Evolutionary conservation across 2,797 vertebrate genomes (phyloP).

Genomic region (Anniella stebbinsi): DNA sequence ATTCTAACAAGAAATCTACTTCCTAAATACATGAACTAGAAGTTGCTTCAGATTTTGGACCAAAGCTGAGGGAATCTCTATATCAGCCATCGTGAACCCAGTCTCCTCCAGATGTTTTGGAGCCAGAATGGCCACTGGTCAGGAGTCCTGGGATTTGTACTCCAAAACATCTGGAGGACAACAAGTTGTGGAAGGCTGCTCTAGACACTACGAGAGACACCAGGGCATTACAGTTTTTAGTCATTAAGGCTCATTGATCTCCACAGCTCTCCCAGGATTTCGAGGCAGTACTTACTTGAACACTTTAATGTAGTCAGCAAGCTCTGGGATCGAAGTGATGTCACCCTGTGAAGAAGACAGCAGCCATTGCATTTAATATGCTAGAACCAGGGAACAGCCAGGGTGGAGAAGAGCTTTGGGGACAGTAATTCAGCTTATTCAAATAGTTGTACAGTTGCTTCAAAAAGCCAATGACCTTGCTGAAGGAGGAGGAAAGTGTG

Average conservation of each 20-base stretch:
- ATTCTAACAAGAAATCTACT: background rate
- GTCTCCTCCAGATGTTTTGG: too few relatives aligned
- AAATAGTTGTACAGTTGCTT: background rate
- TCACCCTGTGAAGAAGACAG: conserved; percentile 87
- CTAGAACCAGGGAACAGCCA: background rate
- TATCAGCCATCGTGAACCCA: background rate
- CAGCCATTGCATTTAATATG: background rate
- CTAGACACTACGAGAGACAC: background rate
- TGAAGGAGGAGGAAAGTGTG: background rate
- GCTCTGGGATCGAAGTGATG: conserved; percentile 98
- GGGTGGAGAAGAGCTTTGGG: background rate
- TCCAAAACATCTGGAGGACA: too few relatives aligned
- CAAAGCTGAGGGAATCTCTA: background rate
- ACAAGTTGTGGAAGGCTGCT: background rate
- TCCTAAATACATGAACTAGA: accelerated
- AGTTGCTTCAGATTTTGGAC: background rate
- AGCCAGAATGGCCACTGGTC: too few relatives aligned
- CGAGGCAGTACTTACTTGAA: conserved; percentile 94
- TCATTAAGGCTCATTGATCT: conserved; percentile 58
- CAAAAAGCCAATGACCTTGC: background rate
- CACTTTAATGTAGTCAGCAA: conserved; percentile 98
- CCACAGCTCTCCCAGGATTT: conserved; percentile 42
- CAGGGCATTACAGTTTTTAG: conserved; percentile 9
- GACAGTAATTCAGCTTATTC: background rate
- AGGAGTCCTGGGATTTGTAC: too few relatives aligned